Percentiles rank a stretch among this genome's conserved stretches.
phyloP scores from a whole-genome alignment of 2,888 invertebrate genomes.

The Chirona hameri region DNA sequence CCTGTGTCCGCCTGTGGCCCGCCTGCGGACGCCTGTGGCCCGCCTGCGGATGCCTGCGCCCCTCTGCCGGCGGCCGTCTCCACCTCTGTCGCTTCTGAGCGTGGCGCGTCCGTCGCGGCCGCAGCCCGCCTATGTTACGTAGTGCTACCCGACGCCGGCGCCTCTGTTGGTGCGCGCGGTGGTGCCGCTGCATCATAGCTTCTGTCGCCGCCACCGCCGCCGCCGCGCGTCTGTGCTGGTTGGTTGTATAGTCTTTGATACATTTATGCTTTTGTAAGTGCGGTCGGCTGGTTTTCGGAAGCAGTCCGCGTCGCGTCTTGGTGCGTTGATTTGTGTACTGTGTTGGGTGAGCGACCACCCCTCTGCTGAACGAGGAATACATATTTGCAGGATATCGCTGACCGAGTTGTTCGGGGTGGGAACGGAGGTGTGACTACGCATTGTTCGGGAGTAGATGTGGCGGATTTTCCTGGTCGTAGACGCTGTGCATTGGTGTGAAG shows the following conservation, averaged over 20 bases:
- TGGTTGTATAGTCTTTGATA: conserved; percentile 26
- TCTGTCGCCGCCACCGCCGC: not conserved
- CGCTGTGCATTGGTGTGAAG: too few species aligned
- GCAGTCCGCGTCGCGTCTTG: not conserved
- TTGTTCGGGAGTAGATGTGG: too few species aligned
- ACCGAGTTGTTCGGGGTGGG: too few species aligned
- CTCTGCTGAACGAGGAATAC: not conserved
- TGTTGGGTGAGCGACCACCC: not conserved
- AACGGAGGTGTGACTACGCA: too few species aligned
- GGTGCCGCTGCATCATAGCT: not conserved
- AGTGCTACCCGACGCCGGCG: not conserved
- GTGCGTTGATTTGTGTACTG: not conserved
- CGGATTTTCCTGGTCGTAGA: too few species aligned
- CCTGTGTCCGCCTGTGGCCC: too few species aligned
- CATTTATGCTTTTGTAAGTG: conserved; percentile 29
- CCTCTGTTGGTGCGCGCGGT: not conserved
- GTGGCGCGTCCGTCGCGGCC: not conserved
- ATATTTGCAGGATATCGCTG: not conserved
- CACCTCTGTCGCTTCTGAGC: not conserved
- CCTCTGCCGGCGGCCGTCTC: not conserved
- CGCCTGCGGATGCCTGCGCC: not conserved
- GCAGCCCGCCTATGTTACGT: not conserved
- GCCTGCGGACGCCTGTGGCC: not conserved
- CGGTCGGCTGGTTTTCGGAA: not conserved
- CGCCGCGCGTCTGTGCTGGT: not conserved